Percentiles rank a stretch among this genome's conserved stretches.
These are phyloP conservation scores for Tokudaia tokunoshimensis DNA, from an alignment of 2,797 vertebrate genomes.

Conservation along the genomic window DNA sequence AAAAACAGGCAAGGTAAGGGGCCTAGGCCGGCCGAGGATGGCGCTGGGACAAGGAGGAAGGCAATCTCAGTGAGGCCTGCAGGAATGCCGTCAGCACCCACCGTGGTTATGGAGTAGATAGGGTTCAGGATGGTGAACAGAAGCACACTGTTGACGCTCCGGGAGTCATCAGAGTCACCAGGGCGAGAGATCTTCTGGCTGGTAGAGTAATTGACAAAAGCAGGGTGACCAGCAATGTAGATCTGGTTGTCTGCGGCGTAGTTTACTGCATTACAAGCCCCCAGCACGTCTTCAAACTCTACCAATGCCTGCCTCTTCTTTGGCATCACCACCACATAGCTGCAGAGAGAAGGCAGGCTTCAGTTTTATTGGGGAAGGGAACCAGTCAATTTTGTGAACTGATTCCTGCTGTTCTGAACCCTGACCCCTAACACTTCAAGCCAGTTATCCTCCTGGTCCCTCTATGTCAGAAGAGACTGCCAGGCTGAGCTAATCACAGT, in stretches of 20 bases:
- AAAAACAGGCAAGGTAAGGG: not conserved
- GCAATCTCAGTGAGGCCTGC: not conserved
- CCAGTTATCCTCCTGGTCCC: not conserved
- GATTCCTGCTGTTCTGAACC: not conserved
- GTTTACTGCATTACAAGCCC: conserved; percentile 95
- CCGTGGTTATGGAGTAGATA: conserved; percentile 92
- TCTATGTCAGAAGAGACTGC: not conserved
- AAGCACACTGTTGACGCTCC: conserved; percentile 96
- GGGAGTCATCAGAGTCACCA: conserved; percentile 94
- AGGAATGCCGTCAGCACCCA: not conserved
- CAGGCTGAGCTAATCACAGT: not conserved
- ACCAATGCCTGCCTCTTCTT: conserved; percentile 97
- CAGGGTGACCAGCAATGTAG: conserved; percentile 96
- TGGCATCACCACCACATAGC: conserved; percentile 98
- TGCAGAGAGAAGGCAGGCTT: conserved; percentile 68
- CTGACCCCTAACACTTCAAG: not conserved
- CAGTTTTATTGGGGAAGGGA: not conserved
- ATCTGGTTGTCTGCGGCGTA: conserved; percentile 97
- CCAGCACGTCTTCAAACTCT: conserved; percentile 96
- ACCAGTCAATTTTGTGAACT: not conserved
- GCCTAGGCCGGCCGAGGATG: not conserved
- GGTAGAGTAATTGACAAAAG: conserved; percentile 98
- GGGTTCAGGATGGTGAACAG: conserved; percentile 97
- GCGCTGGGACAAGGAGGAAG: not conserved
- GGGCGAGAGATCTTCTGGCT: conserved; percentile 98